Evolutionary conservation across 1,140 invertebrate genomes (phyloP).

Genomic region (Hylaeus anthracinus): DNA sequence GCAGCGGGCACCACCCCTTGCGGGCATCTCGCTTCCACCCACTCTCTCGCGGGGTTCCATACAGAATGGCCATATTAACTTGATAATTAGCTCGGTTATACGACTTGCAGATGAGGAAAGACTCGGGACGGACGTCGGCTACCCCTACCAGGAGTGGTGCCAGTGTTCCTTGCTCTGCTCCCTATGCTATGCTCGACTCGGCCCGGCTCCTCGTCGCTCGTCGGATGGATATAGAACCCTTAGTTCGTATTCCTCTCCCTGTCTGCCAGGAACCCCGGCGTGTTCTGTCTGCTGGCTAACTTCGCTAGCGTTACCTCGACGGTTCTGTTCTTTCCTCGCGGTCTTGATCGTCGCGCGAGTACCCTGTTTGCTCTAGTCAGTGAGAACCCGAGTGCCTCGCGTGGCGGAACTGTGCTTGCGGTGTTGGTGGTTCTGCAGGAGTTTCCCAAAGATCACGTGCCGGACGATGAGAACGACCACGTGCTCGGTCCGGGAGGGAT

Average conservation of each 20-base stretch:
- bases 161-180: slow-evolving; percentile 83
- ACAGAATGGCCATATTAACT: slow-evolving; percentile 91
- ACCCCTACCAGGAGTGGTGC: slow-evolving; percentile 80
- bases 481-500: background rate
- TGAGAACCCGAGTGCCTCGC: slow-evolving; percentile 42
- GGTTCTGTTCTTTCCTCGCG: slow-evolving; percentile 39
- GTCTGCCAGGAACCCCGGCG: slow-evolving; percentile 76
- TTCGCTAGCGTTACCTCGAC: slow-evolving; percentile 49
- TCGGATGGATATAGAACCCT: slow-evolving; percentile 80
- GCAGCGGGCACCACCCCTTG: slow-evolving; percentile 69
- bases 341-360: slow-evolving; percentile 19
- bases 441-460: slow-evolving; percentile 25
- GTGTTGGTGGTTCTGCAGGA: slow-evolving; percentile 13
- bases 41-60: slow-evolving; percentile 80
- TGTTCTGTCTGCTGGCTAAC: slow-evolving; percentile 62
- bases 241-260: slow-evolving; percentile 81
- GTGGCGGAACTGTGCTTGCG: background rate
- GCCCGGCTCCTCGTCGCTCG: slow-evolving; percentile 83
- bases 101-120: slow-evolving; percentile 93
- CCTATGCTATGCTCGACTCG: slow-evolving; percentile 81
- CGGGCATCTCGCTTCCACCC: slow-evolving; percentile 63
- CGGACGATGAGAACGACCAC: background rate
- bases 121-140: slow-evolving; percentile 83
- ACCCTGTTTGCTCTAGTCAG: slow-evolving; percentile 10
- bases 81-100: slow-evolving; percentile 94